phyloP scores from a whole-genome alignment of 2,113 vertebrate species.

The Okapia johnstoni region DNA sequence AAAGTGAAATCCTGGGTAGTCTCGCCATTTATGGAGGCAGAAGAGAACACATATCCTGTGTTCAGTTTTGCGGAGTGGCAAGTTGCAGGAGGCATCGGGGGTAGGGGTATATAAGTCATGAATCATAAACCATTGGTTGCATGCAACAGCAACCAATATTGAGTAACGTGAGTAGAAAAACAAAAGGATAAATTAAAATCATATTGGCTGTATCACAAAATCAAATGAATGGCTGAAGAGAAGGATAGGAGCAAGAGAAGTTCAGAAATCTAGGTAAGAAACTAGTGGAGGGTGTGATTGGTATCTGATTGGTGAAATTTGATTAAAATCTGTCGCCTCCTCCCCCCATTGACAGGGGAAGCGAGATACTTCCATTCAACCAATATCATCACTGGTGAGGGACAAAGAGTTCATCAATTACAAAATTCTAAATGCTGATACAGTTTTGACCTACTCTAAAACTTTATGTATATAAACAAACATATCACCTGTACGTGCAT shows the following conservation, averaged over 20 bases:
- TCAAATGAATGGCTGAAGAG: background rate
- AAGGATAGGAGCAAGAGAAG: background rate
- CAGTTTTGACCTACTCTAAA: background rate
- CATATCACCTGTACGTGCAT: background rate
- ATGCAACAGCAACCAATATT: background rate
- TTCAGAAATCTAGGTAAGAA: background rate
- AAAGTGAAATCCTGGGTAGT: background rate
- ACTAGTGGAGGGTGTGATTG: background rate
- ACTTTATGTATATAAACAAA: background rate
- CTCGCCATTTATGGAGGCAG: background rate
- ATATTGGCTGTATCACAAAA: background rate
- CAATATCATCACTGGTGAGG: background rate
- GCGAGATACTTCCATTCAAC: background rate
- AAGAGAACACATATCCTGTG: background rate
- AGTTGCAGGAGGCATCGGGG: background rate
- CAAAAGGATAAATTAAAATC: background rate
- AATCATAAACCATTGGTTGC: background rate
- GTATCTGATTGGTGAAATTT: background rate
- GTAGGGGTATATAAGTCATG: background rate
- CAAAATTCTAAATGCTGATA: background rate
- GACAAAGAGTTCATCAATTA: background rate
- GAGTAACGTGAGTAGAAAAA: background rate
- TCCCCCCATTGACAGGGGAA: background rate
- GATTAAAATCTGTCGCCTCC: background rate
- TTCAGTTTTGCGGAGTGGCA: background rate